Conservation (phyloP, 2,113 vertebrate genomes). For the Lophochroa leadbeateri region DNA sequence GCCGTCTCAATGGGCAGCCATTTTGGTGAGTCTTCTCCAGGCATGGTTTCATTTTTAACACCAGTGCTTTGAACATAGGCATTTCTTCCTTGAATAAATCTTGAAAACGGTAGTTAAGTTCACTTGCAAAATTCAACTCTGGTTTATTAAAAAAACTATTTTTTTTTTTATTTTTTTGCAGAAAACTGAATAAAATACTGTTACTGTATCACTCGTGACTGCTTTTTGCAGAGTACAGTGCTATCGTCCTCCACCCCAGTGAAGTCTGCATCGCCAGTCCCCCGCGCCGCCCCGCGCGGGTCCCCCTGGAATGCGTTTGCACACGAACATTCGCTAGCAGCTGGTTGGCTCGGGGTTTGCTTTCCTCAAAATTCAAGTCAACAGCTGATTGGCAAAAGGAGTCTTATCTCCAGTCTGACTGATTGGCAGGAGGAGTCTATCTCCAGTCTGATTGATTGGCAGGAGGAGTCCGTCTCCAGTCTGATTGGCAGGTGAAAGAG, state of each 20-base stretch:
- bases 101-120: slow-evolving; percentile 75
- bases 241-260: slow-evolving; percentile 75
- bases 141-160: slow-evolving; percentile 83
- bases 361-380: slow-evolving; percentile 78
- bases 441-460: slow-evolving; percentile 71
- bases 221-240: slow-evolving; percentile 72
- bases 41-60: slow-evolving; percentile 67
- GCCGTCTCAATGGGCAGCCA: slow-evolving; percentile 20
- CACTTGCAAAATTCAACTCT: slow-evolving; percentile 80
- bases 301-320: slow-evolving; percentile 65
- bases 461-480: slow-evolving; percentile 75
- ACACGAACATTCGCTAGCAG: slow-evolving; percentile 76
- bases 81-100: slow-evolving; percentile 78
- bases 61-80: slow-evolving; percentile 80
- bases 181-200: slow-evolving; percentile 89
- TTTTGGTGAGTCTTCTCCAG: slow-evolving; percentile 61
- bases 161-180: slow-evolving; percentile 67
- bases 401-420: slow-evolving; percentile 47
- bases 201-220: slow-evolving; percentile 72
- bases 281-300: slow-evolving; percentile 58
- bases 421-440: slow-evolving; percentile 76
- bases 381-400: slow-evolving; percentile 84
- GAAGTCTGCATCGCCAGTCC: slow-evolving; percentile 73
- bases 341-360: slow-evolving; percentile 69
- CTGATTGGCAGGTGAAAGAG: slow-evolving; percentile 88